Conservation (phyloP, 2,113 vertebrate genomes). For the Sprattus sprattus region DNA sequence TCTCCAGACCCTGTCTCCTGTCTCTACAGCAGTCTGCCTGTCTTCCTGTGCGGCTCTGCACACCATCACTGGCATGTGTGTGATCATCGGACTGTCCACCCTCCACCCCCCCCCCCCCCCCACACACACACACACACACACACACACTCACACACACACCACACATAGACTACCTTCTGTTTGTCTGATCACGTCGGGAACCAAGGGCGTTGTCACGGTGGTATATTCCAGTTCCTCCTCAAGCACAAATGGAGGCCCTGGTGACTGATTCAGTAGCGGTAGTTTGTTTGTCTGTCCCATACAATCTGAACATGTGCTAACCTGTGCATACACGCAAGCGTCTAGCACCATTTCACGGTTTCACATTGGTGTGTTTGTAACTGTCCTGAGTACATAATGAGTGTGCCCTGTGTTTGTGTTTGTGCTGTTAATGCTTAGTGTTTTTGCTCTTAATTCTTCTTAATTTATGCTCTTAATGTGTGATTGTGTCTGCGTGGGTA, state of each 20-base stretch:
- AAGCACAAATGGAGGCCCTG: neutral
- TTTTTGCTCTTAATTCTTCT: neutral
- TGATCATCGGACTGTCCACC: neutral
- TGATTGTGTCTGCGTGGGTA: neutral
- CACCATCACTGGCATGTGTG: neutral
- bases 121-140: neutral
- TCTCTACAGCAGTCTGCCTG: slow-evolving; percentile 50
- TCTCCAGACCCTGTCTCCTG: slow-evolving; percentile 58
- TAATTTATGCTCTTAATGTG: neutral
- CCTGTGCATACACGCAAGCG: neutral
- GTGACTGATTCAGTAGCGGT: neutral
- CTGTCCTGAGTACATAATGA: neutral
- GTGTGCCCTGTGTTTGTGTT: neutral
- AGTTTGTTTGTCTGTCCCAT: neutral
- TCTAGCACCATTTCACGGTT: too few relatives aligned
- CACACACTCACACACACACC: neutral
- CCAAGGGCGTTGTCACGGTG: neutral
- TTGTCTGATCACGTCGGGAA: neutral
- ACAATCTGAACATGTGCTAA: neutral
- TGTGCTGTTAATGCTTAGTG: neutral
- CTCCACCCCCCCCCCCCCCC: neutral
- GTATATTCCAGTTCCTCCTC: neutral
- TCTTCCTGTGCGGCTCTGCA: slow-evolving; percentile 41
- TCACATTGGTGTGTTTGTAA: neutral
- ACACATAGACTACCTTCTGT: neutral